Percentiles rank a stretch among this genome's conserved stretches.
Conservation (phyloP, 2,888 invertebrate species). For the Omphaloscelis lunosa region DNA sequence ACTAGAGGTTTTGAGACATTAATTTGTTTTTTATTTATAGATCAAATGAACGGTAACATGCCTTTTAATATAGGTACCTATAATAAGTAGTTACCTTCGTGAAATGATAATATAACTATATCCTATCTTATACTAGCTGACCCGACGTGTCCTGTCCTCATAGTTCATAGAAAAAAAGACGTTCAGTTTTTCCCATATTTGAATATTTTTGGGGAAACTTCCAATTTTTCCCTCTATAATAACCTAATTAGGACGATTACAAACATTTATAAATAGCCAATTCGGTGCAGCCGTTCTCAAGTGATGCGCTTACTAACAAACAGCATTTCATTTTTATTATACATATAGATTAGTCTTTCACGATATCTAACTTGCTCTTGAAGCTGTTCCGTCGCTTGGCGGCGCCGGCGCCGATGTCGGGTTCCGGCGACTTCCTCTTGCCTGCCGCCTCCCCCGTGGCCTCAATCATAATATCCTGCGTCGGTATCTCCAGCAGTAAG, state of each 20-base stretch:
- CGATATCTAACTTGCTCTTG: constrained; percentile 74
- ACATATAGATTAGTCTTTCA: constrained; percentile 55
- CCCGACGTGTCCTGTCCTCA: no score
- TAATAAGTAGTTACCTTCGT: neutral
- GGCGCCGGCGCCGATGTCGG: constrained; percentile 56
- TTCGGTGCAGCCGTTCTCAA: neutral
- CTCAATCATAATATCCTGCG: constrained; percentile 81
- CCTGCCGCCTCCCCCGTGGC: constrained; percentile 68
- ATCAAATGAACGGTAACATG: neutral
- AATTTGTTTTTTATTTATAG: neutral
- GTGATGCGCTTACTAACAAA: neutral
- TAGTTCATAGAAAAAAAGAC: no score
- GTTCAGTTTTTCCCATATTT: neutral
- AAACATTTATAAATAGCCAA: no score
- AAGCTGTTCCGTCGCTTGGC: constrained; percentile 75
- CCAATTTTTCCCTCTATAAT: no score
- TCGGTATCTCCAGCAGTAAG: constrained; percentile 80
- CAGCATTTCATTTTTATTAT: neutral
- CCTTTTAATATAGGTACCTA: neutral
- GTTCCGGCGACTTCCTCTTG: constrained; percentile 79
- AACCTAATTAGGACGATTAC: no score
- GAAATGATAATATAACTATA: neutral
- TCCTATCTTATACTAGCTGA: no score
- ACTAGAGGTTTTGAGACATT: neutral
- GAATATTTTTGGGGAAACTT: neutral